A percentile compares a stretch with the other conserved stretches of the same genome.
These are phyloP conservation scores for Semnornis frantzii DNA, from an alignment of 2,113 vertebrate species.

Conservation along the genomic window DNA sequence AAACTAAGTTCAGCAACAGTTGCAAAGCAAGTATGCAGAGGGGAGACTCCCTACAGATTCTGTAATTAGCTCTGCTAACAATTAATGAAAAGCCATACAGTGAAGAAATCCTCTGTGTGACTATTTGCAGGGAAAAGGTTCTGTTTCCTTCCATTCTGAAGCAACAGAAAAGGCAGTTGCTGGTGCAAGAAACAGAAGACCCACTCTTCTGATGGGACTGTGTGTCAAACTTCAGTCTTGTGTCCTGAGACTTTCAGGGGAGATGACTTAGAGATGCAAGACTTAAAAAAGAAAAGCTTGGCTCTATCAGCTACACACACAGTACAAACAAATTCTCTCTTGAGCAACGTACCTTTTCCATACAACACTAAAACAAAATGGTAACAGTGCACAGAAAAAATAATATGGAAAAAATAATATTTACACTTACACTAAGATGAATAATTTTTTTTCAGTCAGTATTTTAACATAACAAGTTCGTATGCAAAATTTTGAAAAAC, in stretches of 20 bases:
- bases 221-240: not conserved
- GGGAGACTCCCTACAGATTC: not conserved
- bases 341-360: not conserved
- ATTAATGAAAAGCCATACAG: not conserved
- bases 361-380: rapidly evolving
- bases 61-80: constrained; percentile 9
- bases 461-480: not conserved
- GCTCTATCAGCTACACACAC: not conserved
- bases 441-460: too few relatives aligned
- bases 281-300: not conserved
- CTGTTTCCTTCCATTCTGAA: not conserved
- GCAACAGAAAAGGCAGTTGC: not conserved
- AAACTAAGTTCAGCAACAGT: constrained; percentile 20
- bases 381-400: not conserved
- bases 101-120: not conserved
- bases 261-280: not conserved
- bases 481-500: not conserved
- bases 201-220: not conserved
- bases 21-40: constrained; percentile 10
- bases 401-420: rapidly evolving
- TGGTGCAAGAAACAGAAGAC: not conserved
- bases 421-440: not conserved
- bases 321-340: not conserved
- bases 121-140: not conserved
- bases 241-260: not conserved